These are phyloP conservation scores for Oikopleura vanhoeffeni DNA, from an alignment of 23 tunicate genomes.

Conservation along the genomic window DNA sequence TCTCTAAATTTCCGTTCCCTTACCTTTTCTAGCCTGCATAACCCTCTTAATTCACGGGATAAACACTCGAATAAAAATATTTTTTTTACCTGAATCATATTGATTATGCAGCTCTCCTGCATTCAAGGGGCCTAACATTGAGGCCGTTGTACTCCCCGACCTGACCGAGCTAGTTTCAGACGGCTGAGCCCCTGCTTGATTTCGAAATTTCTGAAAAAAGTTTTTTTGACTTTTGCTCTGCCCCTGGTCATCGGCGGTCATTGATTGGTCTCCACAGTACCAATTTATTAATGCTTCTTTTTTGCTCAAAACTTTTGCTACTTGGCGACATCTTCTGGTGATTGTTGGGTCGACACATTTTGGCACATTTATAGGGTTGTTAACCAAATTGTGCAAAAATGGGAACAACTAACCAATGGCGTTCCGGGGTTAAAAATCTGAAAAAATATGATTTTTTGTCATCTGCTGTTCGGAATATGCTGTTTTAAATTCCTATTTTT, in stretches of 20 bases:
- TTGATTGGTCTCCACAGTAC: too few relatives aligned
- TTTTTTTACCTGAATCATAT: background rate
- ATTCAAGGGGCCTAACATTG: background rate
- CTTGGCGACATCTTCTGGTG: background rate
- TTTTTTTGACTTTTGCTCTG: background rate
- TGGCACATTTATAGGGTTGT: background rate
- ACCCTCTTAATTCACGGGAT: too few relatives aligned
- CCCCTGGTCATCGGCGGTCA: background rate
- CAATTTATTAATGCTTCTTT: background rate
- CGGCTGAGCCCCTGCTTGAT: background rate
- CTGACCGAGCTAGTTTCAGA: background rate
- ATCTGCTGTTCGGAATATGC: too few relatives aligned
- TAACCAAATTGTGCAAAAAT: too few relatives aligned
- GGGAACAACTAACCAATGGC: too few relatives aligned
- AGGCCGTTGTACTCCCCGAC: slow-evolving; percentile 13
- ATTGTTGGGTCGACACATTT: slow-evolving; percentile 3
- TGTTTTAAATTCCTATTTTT: too few relatives aligned
- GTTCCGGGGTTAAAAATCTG: too few relatives aligned
- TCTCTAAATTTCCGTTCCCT: too few relatives aligned
- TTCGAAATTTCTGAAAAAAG: background rate
- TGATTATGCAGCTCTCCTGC: background rate
- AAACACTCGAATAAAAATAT: too few relatives aligned
- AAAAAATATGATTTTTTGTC: too few relatives aligned
- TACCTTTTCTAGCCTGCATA: too few relatives aligned
- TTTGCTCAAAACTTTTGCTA: background rate